Conservation (phyloP, 2,113 vertebrate genomes). For the Suricata suricatta region DNA sequence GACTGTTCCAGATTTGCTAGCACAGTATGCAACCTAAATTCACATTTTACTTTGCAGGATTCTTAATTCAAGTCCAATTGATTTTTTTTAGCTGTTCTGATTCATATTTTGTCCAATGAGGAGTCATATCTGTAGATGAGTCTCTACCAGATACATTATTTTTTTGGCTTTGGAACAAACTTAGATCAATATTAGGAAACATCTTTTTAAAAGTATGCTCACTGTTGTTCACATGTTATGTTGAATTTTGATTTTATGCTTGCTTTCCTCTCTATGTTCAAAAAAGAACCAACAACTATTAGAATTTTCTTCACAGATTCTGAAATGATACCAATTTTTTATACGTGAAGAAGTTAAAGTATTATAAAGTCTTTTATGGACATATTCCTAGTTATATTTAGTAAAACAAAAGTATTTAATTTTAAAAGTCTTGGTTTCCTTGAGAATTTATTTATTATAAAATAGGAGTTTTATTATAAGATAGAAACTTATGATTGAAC, state of each 20-base stretch:
- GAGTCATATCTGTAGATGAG: slow-evolving; percentile 44
- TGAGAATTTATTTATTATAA: not conserved
- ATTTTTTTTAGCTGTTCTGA: slow-evolving; percentile 55
- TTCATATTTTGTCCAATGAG: slow-evolving; percentile 32
- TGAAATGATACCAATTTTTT: not conserved
- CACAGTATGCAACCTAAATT: slow-evolving; percentile 30
- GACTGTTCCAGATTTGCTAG: not conserved
- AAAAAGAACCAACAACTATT: not conserved
- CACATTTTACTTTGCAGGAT: slow-evolving; percentile 38
- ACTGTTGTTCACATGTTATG: slow-evolving; percentile 27
- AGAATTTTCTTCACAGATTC: not conserved
- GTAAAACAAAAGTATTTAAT: not conserved
- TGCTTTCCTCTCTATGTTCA: not conserved
- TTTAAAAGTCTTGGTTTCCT: not conserved
- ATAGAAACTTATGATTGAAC: not conserved
- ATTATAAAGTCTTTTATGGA: not conserved
- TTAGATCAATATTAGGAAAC: slow-evolving; percentile 59
- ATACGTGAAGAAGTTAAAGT: not conserved
- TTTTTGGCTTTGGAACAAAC: slow-evolving; percentile 66
- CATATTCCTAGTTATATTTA: not conserved
- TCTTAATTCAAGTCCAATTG: slow-evolving; percentile 60
- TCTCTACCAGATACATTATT: slow-evolving; percentile 59
- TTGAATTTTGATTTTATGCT: not conserved
- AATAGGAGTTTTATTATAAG: not conserved
- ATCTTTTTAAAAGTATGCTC: slow-evolving; percentile 46